Evolutionary conservation across 2,888 invertebrate species (phyloP), one percentile per base, ranked within the genome.

Genomic region (Sericinus montela): DNA sequence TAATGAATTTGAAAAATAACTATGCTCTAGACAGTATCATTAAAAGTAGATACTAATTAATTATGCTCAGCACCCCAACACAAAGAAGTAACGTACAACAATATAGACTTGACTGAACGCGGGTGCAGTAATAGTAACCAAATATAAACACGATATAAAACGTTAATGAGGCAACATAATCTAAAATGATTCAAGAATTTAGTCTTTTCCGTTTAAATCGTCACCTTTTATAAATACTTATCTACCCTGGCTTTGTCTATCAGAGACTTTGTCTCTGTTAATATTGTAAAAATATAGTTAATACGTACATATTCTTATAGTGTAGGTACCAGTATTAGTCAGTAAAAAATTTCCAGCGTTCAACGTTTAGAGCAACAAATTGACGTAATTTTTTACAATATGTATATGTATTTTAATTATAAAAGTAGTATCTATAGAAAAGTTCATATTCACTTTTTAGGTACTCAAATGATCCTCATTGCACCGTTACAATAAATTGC

Each of bases 161-260:
- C 75, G 65, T 77, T 75, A 83, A 82, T 72, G 80, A 72, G 82
- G 82, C 80, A 86, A 85, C 81, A 87, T 82, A 80, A 77, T 80
- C 80, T 83, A 83, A 78, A 81, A 72, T 77, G 75, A 79, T 70
- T 44, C 78, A 79, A 80, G 84, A 82, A 81, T 87, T 88, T 80
- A 87, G 87, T 87, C 87, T 87, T 88, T 71, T 88, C 82, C 81
- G 87, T 87, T 88, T 76, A 87, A 83, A 73, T 82, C 80, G 79
- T 85, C 84, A 85, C 79, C 80, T 69, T 75, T 81, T 79, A 69
- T 73, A 69, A 72, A 76, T 73, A 78, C 77, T 87, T 88, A 88
- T 83, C 87, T 87, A 88, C 76, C 69, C 86, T 88, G 87, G 87
- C 87, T 82, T 77, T 81, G 70, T 76, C 85, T 87, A 87, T 71